Conservation (phyloP, 2,113 vertebrate species). For the Hippocampus mohnikei region DNA sequence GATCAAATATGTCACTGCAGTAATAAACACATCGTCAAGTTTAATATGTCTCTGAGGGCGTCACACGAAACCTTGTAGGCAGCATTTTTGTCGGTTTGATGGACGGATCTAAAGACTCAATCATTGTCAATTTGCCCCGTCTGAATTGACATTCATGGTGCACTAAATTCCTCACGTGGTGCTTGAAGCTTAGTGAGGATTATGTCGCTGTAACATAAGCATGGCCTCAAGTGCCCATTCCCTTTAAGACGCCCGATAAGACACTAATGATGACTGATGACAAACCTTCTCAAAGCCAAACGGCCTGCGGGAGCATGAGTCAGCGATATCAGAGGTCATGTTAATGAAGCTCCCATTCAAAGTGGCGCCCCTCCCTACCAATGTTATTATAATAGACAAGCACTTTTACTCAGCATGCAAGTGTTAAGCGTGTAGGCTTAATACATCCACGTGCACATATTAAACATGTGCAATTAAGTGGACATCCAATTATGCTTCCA, state of each 20-base stretch:
- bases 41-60: neutral
- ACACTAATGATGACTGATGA: slow-evolving; percentile 34
- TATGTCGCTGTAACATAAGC: slow-evolving; percentile 26
- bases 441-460: neutral
- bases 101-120: slow-evolving; percentile 2
- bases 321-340: slow-evolving; percentile 10
- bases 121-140: slow-evolving; percentile 25
- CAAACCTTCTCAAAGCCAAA: slow-evolving; percentile 16
- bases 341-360: neutral
- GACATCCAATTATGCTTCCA: neutral
- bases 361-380: slow-evolving; percentile 3
- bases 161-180: neutral
- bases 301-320: slow-evolving; percentile 6
- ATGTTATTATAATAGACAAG: neutral
- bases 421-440: neutral
- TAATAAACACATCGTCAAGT: neutral
- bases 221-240: slow-evolving; percentile 14
- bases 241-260: slow-evolving; percentile 17
- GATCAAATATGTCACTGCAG: no score
- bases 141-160: slow-evolving; percentile 30
- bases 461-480: neutral
- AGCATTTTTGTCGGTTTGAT: neutral
- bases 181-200: slow-evolving; percentile 20
- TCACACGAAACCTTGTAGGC: neutral
- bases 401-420: neutral